These are phyloP conservation scores for Antechinus flavipes DNA, from an alignment of 2,113 vertebrate genomes.

Conservation along the genomic window DNA sequence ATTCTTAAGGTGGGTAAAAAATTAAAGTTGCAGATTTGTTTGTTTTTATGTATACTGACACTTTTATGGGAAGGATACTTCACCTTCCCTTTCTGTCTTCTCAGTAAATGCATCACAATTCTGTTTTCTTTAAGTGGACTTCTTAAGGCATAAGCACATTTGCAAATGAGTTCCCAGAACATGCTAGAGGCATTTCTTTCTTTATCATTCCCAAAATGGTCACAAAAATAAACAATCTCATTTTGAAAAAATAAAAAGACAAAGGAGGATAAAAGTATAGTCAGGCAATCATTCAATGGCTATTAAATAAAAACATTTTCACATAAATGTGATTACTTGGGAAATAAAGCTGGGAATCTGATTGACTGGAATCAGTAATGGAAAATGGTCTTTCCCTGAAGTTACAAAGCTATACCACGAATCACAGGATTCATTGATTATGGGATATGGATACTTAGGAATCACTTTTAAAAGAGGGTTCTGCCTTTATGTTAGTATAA, in stretches of 20 bases:
- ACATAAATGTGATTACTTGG: conserved; percentile 77
- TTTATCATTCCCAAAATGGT: conserved; percentile 68
- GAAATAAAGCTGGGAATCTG: conserved; percentile 74
- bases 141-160: conserved; percentile 65
- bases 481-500: conserved; percentile 52
- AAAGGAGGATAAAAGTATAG: conserved; percentile 27
- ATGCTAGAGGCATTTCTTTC: conserved; percentile 67
- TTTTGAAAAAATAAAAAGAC: conserved; percentile 39
- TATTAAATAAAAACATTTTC: conserved; percentile 74
- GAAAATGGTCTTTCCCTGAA: conserved; percentile 77
- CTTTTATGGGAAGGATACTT: background rate
- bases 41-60: background rate
- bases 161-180: conserved; percentile 76
- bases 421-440: conserved; percentile 77
- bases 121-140: conserved; percentile 30
- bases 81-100: conserved; percentile 23
- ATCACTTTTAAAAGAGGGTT: conserved; percentile 21
- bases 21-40: conserved; percentile 9
- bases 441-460: conserved; percentile 21
- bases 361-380: conserved; percentile 72
- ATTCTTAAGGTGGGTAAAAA: conserved; percentile 17
- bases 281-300: conserved; percentile 59
- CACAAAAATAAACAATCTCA: conserved; percentile 64
- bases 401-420: conserved; percentile 76
- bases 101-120: background rate